phyloP scores from a whole-genome alignment of 2,113 vertebrate species.

The Parus major region DNA sequence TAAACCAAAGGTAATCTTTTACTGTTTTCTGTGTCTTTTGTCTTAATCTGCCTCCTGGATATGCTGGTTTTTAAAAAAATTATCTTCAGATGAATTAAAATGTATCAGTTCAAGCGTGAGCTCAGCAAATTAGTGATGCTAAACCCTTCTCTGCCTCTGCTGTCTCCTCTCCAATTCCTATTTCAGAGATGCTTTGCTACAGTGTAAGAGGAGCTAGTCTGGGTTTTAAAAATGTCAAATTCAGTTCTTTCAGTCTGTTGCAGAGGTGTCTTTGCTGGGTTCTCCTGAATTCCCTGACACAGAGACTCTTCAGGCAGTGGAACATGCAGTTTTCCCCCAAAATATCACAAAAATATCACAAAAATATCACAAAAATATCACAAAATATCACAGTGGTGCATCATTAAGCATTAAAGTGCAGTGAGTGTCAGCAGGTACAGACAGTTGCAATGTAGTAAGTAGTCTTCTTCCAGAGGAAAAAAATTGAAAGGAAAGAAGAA shows the following conservation, averaged over 20 bases:
- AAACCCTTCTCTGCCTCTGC: background rate
- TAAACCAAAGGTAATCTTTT: conserved; percentile 4
- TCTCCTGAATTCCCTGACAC: background rate
- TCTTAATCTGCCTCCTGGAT: background rate
- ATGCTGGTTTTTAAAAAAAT: background rate
- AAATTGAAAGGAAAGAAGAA: background rate
- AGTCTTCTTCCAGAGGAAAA: background rate
- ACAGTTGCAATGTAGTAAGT: background rate
- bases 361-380: background rate
- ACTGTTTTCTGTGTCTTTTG: background rate
- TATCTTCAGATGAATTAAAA: background rate
- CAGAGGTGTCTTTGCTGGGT: background rate
- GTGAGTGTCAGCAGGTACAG: background rate
- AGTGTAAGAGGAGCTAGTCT: background rate
- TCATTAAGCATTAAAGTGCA: background rate
- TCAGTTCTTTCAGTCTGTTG: background rate
- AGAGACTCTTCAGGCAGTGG: background rate
- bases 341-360: background rate
- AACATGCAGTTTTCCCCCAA: background rate
- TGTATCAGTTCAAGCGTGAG: background rate
- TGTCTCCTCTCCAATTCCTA: background rate
- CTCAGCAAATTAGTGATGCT: background rate
- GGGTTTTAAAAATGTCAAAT: background rate
- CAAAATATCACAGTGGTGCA: background rate
- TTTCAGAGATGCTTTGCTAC: background rate